Conservation (phyloP, 2,797 vertebrate genomes). For the Epinephelus malabaricus region DNA sequence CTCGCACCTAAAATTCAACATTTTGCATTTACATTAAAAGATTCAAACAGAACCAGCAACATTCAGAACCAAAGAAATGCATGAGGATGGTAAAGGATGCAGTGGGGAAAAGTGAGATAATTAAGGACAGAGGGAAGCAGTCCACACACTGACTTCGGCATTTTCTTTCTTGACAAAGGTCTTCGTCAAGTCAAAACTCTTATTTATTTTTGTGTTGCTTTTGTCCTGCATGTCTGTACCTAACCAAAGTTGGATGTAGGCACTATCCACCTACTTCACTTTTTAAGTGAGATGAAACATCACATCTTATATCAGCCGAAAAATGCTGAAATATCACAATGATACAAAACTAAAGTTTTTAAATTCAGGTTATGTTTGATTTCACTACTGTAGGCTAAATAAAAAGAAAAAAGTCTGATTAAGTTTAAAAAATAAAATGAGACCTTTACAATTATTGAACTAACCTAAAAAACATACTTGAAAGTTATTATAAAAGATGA, state of each 20-base stretch:
- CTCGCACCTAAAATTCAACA: slow-evolving; percentile 2
- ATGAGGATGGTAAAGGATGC: not conserved
- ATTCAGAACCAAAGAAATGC: not conserved
- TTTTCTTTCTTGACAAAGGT: not conserved
- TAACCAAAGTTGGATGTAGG: not conserved
- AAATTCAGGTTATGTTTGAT: not conserved
- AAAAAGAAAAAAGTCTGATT: not conserved
- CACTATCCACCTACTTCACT: not conserved
- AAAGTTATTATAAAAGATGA: not conserved
- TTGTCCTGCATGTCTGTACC: not conserved
- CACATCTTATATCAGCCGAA: not conserved
- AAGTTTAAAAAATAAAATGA: not conserved
- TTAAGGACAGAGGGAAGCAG: not conserved
- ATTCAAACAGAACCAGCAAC: not conserved
- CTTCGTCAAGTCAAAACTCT: not conserved
- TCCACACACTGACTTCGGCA: not conserved
- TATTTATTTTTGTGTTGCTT: not conserved
- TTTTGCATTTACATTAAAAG: not conserved
- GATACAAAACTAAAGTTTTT: not conserved
- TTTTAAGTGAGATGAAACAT: not conserved
- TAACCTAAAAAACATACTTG: not conserved
- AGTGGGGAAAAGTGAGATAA: no score
- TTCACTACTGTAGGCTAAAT: not conserved
- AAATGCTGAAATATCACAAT: not conserved
- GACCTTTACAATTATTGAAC: not conserved